These are phyloP conservation scores for Nothobranchius kuhntae DNA, from an alignment of 2,113 vertebrate species.

Conservation along the genomic window DNA sequence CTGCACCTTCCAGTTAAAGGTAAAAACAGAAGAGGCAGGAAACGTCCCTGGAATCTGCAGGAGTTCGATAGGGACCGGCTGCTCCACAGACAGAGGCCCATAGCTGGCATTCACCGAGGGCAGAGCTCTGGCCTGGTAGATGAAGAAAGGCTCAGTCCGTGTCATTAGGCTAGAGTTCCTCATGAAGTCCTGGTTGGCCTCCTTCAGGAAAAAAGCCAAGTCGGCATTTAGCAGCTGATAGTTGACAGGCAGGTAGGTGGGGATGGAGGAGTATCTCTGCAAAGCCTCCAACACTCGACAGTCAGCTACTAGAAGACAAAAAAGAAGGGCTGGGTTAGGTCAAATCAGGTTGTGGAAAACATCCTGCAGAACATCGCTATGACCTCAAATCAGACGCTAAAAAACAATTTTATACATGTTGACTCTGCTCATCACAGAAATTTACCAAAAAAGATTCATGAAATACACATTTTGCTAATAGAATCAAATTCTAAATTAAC, in stretches of 20 bases:
- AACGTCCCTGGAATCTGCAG: slow-evolving; percentile 75
- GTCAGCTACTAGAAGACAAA: slow-evolving; percentile 80
- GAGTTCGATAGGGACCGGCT: slow-evolving; percentile 84
- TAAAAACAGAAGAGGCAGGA: slow-evolving; percentile 77
- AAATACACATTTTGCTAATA: no score
- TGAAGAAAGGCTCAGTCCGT: slow-evolving; percentile 87
- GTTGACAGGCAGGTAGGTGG: slow-evolving; percentile 92
- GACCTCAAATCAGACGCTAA: no score
- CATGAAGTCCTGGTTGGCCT: slow-evolving; percentile 86
- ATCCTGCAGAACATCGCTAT: not conserved
- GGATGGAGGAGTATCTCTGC: slow-evolving; percentile 84
- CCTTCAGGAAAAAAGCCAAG: slow-evolving; percentile 89
- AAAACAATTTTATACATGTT: not conserved
- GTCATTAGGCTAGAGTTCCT: slow-evolving; percentile 90
- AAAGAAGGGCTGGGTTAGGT: slow-evolving; percentile 48
- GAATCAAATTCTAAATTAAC: no score
- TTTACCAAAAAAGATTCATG: no score
- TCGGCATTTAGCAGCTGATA: slow-evolving; percentile 85
- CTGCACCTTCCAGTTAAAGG: slow-evolving; percentile 89
- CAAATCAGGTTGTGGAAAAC: not conserved
- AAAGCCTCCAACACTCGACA: slow-evolving; percentile 81
- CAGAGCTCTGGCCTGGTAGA: slow-evolving; percentile 82
- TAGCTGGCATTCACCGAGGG: slow-evolving; percentile 87
- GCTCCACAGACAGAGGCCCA: slow-evolving; percentile 86
- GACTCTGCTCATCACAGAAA: no score